phyloP scores from a whole-genome alignment of 2,888 invertebrate genomes.

The Ligdia adustata region DNA sequence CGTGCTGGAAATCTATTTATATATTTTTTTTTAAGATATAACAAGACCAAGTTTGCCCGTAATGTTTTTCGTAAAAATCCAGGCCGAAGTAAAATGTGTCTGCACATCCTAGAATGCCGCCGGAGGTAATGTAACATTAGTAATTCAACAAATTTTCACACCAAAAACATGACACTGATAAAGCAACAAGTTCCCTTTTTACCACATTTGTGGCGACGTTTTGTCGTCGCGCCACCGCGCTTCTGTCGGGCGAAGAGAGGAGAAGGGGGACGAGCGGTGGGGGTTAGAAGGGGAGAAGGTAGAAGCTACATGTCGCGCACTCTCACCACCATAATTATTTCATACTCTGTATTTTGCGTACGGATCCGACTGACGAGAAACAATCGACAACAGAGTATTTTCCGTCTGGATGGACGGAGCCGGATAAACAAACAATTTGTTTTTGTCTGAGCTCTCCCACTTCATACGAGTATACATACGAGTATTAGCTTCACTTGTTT shows the following conservation, averaged over 20 bases:
- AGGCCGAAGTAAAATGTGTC: conserved; percentile 24
- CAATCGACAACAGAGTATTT: conserved; percentile 68
- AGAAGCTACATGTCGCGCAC: conserved; percentile 57
- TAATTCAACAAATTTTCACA: conserved; percentile 57
- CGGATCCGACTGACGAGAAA: conserved; percentile 56
- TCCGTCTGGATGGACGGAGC: conserved; percentile 58
- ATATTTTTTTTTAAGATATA: too few species aligned
- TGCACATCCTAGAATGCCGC: conserved; percentile 40
- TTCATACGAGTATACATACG: too few species aligned
- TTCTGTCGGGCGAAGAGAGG: conserved; percentile 37
- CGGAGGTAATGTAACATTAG: conserved; percentile 42
- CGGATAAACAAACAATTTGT: conserved; percentile 48
- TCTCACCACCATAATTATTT: conserved; percentile 76
- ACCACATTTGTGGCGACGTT: conserved; percentile 68
- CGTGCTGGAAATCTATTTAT: too few species aligned
- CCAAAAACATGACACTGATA: conserved; percentile 68
- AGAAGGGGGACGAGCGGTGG: conserved; percentile 39
- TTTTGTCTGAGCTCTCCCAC: conserved; percentile 34
- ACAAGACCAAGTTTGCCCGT: conserved; percentile 10
- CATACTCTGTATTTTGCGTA: conserved; percentile 73
- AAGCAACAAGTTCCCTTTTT: conserved; percentile 79
- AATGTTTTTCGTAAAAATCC: conserved; percentile 22
- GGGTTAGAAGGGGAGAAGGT: conserved; percentile 31
- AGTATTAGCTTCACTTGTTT: too few species aligned
- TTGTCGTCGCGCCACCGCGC: conserved; percentile 55